These are phyloP conservation scores for Amphipoea oculea DNA, from an alignment of 2,888 invertebrate genomes.

Conservation along the genomic window DNA sequence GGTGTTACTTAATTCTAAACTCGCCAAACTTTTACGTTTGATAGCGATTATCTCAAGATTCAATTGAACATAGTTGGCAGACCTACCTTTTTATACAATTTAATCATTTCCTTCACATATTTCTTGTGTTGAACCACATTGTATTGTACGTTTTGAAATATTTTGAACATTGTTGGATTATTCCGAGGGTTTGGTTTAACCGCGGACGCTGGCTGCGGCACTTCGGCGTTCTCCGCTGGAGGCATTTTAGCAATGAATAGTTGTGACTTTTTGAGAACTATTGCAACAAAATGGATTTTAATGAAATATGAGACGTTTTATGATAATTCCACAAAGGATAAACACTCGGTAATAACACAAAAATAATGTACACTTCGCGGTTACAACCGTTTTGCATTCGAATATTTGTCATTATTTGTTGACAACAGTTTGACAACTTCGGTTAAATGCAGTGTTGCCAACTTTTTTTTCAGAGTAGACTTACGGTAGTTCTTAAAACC, in stretches of 20 bases:
- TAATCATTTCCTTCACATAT: conserved; percentile 91
- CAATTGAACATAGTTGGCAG: not conserved
- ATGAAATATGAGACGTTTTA: not conserved
- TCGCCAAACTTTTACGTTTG: too few relatives aligned
- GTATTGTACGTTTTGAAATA: conserved; percentile 92
- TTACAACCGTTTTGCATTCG: conserved; percentile 52
- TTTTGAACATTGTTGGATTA: conserved; percentile 86
- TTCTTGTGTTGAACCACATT: conserved; percentile 92
- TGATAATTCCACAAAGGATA: not conserved
- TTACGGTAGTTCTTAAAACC: not conserved
- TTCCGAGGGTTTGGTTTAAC: conserved; percentile 85
- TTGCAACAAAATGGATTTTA: not conserved
- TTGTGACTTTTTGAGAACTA: not conserved
- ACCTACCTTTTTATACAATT: conserved; percentile 91
- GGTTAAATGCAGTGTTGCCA: not conserved
- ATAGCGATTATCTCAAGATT: not conserved
- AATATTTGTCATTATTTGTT: conserved; percentile 20
- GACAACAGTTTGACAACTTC: conserved; percentile 4
- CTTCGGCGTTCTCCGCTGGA: conserved; percentile 74
- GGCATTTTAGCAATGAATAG: conserved; percentile 72
- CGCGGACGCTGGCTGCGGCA: conserved; percentile 68
- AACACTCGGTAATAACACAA: not conserved
- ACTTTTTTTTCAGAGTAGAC: not conserved
- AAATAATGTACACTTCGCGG: not conserved
- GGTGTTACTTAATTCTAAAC: too few relatives aligned